Evolutionary conservation across 1,140 invertebrate genomes (phyloP), one percentile per base, ranked within the genome.

Genomic region (Samia ricini): DNA sequence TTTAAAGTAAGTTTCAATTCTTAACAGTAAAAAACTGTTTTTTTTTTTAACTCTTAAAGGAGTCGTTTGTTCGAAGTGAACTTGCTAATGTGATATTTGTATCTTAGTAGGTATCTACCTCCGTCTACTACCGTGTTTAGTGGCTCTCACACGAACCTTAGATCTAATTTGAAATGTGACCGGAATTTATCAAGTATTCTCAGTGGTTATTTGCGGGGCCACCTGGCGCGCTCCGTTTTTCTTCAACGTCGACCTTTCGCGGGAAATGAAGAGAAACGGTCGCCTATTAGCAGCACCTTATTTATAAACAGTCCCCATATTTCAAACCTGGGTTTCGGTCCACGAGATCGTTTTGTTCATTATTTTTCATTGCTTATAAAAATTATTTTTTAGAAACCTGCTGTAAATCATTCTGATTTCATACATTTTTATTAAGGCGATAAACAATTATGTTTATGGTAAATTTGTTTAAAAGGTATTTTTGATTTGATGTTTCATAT

Each of bases 201-300:
- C 50, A 12, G 33, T 42, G 33, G 33, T 42, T 42, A 42, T 42
- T 42, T 42, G 33, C 33, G 33, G 15, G 22, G 15, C 21, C 63
- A 61, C 64, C 64, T 61, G 59, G 19, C 36, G 48, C 59, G 52
- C 36, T 19, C 24, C 63, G 15, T 19, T 22, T 21, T 66, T 63
- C 58, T 58, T n/a, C 29, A 64, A 49, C 60, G 59, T 63, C 73
- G 33, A 69, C 72, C 60, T 69, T 62, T 72, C 59, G 58, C 56
- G 36, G 49, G 60, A 69, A 78, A 76, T 74, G 69, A 76, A 76
- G 73, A 78, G 61, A 68, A 74, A 72, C 70, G 63, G 62, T 67
- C 54, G 18, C 49, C 66, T 66, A 74, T 76, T 79, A 76, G 66
- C 65, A 55, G 55, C 65, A 60, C 60, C 55, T 71, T 63, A 69